Evolutionary conservation across 1,140 invertebrate genomes (phyloP).

Genomic region (Solen grandis): DNA sequence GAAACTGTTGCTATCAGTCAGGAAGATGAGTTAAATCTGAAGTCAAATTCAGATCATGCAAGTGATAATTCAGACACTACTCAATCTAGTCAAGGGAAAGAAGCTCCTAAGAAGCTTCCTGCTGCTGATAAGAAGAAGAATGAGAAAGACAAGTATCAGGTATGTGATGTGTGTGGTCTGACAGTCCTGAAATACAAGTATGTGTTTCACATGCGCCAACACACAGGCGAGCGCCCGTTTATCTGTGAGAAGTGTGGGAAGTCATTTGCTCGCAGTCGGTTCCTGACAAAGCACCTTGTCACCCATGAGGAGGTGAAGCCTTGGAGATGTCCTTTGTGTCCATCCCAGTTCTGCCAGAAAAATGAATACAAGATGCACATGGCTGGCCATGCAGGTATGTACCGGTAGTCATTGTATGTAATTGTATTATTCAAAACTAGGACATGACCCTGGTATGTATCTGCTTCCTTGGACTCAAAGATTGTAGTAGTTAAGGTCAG

Average conservation of each 20-base stretch:
- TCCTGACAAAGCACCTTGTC: conserved; percentile 38
- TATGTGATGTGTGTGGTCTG: conserved; percentile 41
- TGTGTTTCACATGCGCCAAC: conserved; percentile 59
- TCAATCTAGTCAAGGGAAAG: no score
- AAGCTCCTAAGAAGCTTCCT: no score
- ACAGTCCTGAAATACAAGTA: conserved; percentile 20
- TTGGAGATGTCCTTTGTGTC: conserved; percentile 35
- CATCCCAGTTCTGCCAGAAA: conserved; percentile 47
- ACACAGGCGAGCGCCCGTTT: conserved; percentile 74
- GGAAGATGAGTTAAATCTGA: no score
- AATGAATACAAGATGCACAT: conserved; percentile 50
- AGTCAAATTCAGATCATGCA: no score
- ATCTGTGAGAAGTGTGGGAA: conserved; percentile 74
- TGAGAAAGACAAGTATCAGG: conserved; percentile 20
- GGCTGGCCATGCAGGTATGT: conserved; percentile 37
- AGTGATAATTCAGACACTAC: no score
- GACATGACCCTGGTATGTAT: no score
- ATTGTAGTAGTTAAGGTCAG: no score
- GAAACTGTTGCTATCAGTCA: no score
- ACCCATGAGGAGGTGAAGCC: conserved; percentile 45
- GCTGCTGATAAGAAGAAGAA: neutral
- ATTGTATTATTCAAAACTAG: no score
- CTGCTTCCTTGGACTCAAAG: no score
- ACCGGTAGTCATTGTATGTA: no score
- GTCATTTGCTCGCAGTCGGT: conserved; percentile 59